Conservation (phyloP, 2,888 invertebrate genomes). For the Diabrotica balteata region DNA sequence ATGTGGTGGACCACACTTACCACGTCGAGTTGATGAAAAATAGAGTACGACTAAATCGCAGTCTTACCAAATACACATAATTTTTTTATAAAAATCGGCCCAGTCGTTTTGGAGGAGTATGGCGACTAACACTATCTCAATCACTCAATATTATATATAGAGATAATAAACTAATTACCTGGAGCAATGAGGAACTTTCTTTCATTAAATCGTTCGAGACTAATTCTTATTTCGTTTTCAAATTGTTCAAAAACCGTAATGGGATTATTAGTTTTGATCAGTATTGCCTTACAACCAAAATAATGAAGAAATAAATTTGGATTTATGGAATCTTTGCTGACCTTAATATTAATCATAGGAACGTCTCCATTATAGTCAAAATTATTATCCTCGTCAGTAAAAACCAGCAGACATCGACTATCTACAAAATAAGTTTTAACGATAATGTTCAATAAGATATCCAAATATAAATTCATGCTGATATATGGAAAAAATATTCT, state of each 20-base stretch:
- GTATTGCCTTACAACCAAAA: constrained; percentile 46
- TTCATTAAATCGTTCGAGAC: constrained; percentile 39
- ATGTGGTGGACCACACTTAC: too few species aligned
- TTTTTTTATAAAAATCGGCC: too few species aligned
- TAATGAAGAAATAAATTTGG: constrained; percentile 39
- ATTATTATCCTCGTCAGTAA: constrained; percentile 35
- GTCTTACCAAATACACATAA: too few species aligned
- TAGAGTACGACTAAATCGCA: too few species aligned
- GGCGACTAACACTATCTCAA: too few species aligned
- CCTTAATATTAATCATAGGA: constrained; percentile 32
- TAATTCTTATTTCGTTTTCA: constrained; percentile 40
- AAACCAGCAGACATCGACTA: constrained; percentile 38
- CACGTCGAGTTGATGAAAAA: too few species aligned
- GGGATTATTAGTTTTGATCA: constrained; percentile 40
- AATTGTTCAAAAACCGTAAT: constrained; percentile 36
- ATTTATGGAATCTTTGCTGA: constrained; percentile 12
- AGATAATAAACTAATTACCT: neutral
- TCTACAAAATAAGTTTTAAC: constrained; percentile 38
- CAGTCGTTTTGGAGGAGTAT: too few species aligned
- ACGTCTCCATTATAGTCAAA: constrained; percentile 27
- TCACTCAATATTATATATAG: too few species aligned
- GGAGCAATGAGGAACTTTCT: constrained; percentile 42
- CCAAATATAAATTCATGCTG: constrained; percentile 29
- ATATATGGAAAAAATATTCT: neutral
- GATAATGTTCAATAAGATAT: constrained; percentile 34